Base-by-base conservation (phyloP, 1,140 invertebrate genomes). In the Pogonomyrmex californicus region DNA sequence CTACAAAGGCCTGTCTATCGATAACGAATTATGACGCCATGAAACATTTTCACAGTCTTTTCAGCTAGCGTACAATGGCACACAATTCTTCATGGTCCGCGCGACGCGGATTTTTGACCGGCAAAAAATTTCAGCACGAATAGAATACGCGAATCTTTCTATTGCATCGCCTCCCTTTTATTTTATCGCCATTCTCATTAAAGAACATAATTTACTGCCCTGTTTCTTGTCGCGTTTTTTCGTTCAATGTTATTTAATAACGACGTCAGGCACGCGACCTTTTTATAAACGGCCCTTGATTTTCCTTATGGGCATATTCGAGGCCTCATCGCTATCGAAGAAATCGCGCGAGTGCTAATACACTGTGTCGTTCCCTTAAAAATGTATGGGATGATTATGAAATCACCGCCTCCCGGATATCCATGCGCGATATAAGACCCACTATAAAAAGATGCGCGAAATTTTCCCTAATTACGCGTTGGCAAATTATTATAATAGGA, bases 1-100 rank as follows among this genome's bases (percentile, higher is more conserved):
- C 49, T 17, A 81, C 63, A 71, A 82, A 81, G 56, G 38, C 30
- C 30, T 23, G 33, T 33, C 14, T 5, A 79, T 79, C 62, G 77
- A 79, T 68, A 58, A 38, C 36, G 65, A 71, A 82, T 82, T 82
- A 82, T 36, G 38, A 70, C 44, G 23, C 23, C 2, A 17, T 58
- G 65, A 58, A 56, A 82, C 78, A 71, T 47, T 82, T 82, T 81
- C 47, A 30, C 47, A n/a, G 36, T 58, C 65, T 49, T 82, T 82
- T 47, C 49, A 82, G 9, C 10, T 17, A 54, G 56, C 66, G 49
- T 30, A 68, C 51, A 82, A 82, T 56, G 12, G 38, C 51, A 17
- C 66, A 9, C 51, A 47, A 81, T 82, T 82, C 30, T 71, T 82
- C 38, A 58, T 73, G 10, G 17, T 33, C 49, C 23, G 51, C 17